A percentile compares a stretch with the other conserved stretches of the same genome.
Evolutionary conservation across 2,113 vertebrate genomes (phyloP).

Genomic region (Nesogale talazaci): DNA sequence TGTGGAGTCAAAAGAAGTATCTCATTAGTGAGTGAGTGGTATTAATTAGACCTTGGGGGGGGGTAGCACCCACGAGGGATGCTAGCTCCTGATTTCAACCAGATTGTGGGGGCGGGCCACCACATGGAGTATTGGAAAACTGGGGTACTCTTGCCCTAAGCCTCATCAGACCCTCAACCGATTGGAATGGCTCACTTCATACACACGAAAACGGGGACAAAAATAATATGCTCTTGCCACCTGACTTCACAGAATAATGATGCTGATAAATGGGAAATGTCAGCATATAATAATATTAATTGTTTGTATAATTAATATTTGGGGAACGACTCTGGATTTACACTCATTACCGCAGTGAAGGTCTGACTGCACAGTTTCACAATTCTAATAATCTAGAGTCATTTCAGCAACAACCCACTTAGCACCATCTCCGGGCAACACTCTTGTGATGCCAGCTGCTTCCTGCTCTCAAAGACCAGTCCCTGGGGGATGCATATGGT

Average conservation of each 20-base stretch:
- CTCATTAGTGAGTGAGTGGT: conserved; percentile 64
- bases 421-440: conserved; percentile 38
- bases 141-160: background rate
- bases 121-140: conserved; percentile 28
- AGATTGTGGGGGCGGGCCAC: background rate
- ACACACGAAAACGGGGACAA: background rate
- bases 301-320: conserved; percentile 49
- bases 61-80: background rate
- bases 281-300: conserved; percentile 26
- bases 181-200: background rate
- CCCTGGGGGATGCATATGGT: background rate
- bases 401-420: conserved; percentile 42
- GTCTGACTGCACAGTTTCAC: conserved; percentile 12
- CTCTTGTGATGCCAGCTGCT: background rate
- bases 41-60: conserved; percentile 70
- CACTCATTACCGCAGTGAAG: background rate
- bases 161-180: background rate
- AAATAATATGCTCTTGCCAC: background rate
- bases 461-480: background rate
- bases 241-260: background rate
- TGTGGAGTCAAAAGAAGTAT: conserved; percentile 51
- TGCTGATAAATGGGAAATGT: conserved; percentile 2
- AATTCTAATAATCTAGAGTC: conserved; percentile 22
- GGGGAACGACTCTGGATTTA: background rate
- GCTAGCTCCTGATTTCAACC: conserved; percentile 35